Evolutionary conservation across 2,113 vertebrate genomes (phyloP), one percentile per base, ranked within the genome.

Genomic region (Planiliza haematocheilus): DNA sequence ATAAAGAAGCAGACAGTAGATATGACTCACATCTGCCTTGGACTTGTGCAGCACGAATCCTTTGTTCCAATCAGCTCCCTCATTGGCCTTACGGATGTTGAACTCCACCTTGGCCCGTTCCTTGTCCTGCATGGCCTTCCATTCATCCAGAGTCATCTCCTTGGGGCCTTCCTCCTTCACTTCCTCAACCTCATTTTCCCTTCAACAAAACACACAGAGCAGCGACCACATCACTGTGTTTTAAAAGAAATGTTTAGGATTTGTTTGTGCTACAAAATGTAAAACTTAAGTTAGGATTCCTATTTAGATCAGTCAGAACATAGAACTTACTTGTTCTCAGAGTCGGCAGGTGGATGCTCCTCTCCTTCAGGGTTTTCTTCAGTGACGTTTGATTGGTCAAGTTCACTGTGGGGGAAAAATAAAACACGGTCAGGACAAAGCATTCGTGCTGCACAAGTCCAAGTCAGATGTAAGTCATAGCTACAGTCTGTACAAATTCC

Each of bases 141-240:
- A 99, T 81, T 99, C 98, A 39, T 99, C 98, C 92, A 99, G 92
- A 81, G 97, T 99, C 98, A 99, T 99, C 77, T 99, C 97, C 93
- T 99, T 99, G 36, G 98, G 94, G 17, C 96, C 97, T 92, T 99
- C 97, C 34, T 98, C 97, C 93, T 99, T 99, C 3, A 95, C 95
- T 81, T 99, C 98, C 87, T 98, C 98, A 63, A 90, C 96, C 91
- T 99, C 97, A 46, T 99, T 99, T 88, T 99, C 98, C 91, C 98
- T 97, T 86, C 62, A 84, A 87, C 63, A 88, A 17, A n/a, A 83
- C 14, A 64, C 68, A 73, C 42, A 80, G 9, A 75, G 42, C 24
- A 41, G 12, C 74, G 34, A 38, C 11, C 65, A 11, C 46, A 4
- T 20, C 24, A 30, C 24, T 5, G 24, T 30, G 5, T 30, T 30